Evolutionary conservation across 2,888 invertebrate genomes (phyloP), one percentile per base, ranked within the genome.

Genomic region (Himalopsyche japonica): DNA sequence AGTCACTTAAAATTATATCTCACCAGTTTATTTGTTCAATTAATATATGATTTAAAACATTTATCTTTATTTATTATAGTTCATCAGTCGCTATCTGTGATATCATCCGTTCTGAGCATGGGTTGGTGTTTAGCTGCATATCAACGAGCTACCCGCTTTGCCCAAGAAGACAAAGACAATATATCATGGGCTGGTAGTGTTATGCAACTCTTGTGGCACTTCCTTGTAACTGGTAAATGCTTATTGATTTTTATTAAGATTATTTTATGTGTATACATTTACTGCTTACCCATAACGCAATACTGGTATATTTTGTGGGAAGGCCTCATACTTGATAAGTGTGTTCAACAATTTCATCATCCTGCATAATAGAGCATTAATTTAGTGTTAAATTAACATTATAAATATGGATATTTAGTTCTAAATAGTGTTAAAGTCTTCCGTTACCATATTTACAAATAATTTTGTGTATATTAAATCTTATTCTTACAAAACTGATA

Each of bases 81-180:
- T 91, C 95, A 95, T 88, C 97, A 97, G 90, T 89, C 94, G 70
- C 91, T 95, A 32, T 96, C 97, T 0, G 95, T 97, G 84, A 92
- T 93, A 3, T 95, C 96, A 43, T 97, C 97, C 0, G 93, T 98
- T 86, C 91, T 95, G n/a, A 97, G 97, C 86, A 95, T 98, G 94
- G 96, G 97, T 0, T 98, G 98, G 98, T 96, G 97, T 81, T 93
- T 98, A 91, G 96, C 96, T 0, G 95, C 96, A 10, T 98, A 98
- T 90, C 96, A 97, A 90, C 94, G 97, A 86, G 95, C 96, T 24
- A 93, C 97, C 82, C 93, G 98, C 81, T 95, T 96, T 88, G 95
- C 96, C 12, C 95, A 96, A 88, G 93, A 94, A 82, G 95, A 97
- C 88, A 96, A 97, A 89, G 92, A 93, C 86, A 96, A 97, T 89